phyloP scores from a whole-genome alignment of 2,888 invertebrate genomes.

The Thymelicus acteon region DNA sequence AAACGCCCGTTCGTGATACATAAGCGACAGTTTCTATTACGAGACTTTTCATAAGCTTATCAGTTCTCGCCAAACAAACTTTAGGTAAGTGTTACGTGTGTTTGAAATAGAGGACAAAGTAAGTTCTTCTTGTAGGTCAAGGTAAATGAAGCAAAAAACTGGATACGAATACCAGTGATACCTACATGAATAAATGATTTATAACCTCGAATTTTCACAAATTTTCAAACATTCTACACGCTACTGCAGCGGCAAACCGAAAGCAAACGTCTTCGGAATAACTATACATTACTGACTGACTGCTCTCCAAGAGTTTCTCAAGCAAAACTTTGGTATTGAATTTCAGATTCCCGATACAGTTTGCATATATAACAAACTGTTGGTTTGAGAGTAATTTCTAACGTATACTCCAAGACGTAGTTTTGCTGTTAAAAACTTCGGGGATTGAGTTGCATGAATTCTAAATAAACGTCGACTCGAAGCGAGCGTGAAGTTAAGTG shows the following conservation, averaged over 20 bases:
- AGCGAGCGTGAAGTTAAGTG: not conserved
- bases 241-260: not conserved
- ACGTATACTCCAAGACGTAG: constrained; percentile 3
- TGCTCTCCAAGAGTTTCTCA: constrained; percentile 15
- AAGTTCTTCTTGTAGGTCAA: too few species aligned
- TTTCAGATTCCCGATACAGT: constrained; percentile 21
- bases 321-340: constrained; percentile 20
- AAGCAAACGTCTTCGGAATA: constrained; percentile 25
- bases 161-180: too few species aligned
- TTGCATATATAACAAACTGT: constrained; percentile 25
- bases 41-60: too few species aligned
- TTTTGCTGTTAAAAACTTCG: constrained; percentile 14
- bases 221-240: not conserved
- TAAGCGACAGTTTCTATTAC: too few species aligned
- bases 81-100: too few species aligned
- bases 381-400: constrained; percentile 19
- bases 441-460: constrained; percentile 7
- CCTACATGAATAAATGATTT: too few species aligned
- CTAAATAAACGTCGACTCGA: not conserved
- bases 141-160: too few species aligned
- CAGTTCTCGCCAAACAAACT: too few species aligned
- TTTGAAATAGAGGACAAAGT: too few species aligned
- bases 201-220: not conserved
- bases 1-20: too few species aligned
- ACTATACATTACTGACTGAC: constrained; percentile 18